Conservation (phyloP, 1,140 invertebrate genomes). For the Magallana angulata region DNA sequence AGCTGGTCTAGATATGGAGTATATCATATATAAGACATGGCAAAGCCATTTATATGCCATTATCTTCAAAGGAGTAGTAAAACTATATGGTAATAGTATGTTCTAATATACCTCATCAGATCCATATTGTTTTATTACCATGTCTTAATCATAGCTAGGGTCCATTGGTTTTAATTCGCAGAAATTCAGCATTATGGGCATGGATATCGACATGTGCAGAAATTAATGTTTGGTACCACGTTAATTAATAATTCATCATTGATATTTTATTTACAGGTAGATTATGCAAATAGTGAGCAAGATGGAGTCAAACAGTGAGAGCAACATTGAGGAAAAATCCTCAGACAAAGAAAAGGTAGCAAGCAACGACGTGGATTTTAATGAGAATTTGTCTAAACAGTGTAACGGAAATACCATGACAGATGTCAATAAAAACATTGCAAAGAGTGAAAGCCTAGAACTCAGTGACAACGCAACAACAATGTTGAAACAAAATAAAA, state of each 20-base stretch:
- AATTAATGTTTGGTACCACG: too few species aligned
- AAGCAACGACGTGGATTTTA: not conserved
- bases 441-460: slow-evolving; percentile 2
- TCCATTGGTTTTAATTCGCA: not conserved
- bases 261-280: slow-evolving; percentile 12
- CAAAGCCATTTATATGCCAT: slow-evolving; percentile 1
- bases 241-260: not conserved
- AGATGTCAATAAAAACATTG: slow-evolving; percentile 11
- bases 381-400: slow-evolving; percentile 22
- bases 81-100: slow-evolving; percentile 15
- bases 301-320: slow-evolving; percentile 12
- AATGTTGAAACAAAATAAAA: not conserved
- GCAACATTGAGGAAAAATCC: not conserved
- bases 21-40: not conserved
- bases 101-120: slow-evolving; percentile 1
- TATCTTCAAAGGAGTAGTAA: slow-evolving; percentile 19
- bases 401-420: slow-evolving; percentile 7
- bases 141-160: not conserved
- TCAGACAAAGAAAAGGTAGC: not conserved
- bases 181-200: too few species aligned
- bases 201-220: too few species aligned
- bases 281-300: slow-evolving; percentile 18
- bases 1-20: not conserved
- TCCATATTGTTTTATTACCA: slow-evolving; percentile 1
- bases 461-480: not conserved